Conservation (phyloP, 2,113 vertebrate species). For the Albula goreensis region DNA sequence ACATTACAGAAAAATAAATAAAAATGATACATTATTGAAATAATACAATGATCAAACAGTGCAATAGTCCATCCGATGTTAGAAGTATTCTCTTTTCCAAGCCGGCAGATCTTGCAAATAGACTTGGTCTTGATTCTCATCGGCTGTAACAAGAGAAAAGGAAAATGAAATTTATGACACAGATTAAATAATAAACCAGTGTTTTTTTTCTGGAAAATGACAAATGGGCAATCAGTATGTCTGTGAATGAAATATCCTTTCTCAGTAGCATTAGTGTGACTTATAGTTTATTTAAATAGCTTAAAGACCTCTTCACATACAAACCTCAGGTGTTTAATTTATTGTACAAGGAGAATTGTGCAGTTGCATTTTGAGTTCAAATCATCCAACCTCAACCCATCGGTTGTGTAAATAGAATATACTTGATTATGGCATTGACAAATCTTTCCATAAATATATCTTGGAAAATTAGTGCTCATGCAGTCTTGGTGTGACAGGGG, state of each 20-base stretch:
- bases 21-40: slow-evolving; percentile 18
- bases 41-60: slow-evolving; percentile 8
- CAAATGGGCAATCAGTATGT: neutral
- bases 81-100: slow-evolving; percentile 75
- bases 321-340: neutral
- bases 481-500: neutral
- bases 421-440: neutral
- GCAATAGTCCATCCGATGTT: slow-evolving; percentile 26
- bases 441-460: neutral
- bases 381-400: neutral
- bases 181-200: neutral
- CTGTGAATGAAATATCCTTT: too few relatives aligned
- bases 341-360: neutral
- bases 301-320: neutral
- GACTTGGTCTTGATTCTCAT: slow-evolving; percentile 61
- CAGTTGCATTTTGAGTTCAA: too few relatives aligned
- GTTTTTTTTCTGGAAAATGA: neutral
- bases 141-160: slow-evolving; percentile 41
- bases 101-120: slow-evolving; percentile 68
- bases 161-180: slow-evolving; percentile 2
- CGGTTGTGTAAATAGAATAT: neutral
- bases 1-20: slow-evolving; percentile 29
- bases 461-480: neutral
- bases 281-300: neutral
- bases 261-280: too few relatives aligned